These are phyloP conservation scores for Crocallis elinguaria DNA, from an alignment of 2,888 invertebrate genomes.

Conservation along the genomic window DNA sequence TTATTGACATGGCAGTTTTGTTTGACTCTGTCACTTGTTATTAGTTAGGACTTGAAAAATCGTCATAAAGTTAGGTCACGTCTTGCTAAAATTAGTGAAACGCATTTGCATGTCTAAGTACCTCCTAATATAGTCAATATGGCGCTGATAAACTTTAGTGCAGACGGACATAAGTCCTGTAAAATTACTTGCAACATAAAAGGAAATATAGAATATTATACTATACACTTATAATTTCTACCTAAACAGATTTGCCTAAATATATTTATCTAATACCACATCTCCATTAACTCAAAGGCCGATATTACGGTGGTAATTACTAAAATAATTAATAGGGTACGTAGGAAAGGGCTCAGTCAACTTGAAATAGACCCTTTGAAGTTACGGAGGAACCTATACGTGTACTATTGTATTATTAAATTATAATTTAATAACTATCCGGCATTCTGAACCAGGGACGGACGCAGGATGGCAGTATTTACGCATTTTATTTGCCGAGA, in stretches of 20 bases:
- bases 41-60: no score
- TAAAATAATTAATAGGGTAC: constrained; percentile 33
- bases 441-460: not conserved
- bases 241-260: not conserved
- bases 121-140: no score
- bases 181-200: no score
- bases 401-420: constrained; percentile 4
- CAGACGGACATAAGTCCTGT: no score
- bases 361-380: constrained; percentile 27
- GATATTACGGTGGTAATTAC: constrained; percentile 32
- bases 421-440: constrained; percentile 9
- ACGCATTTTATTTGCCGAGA: no score
- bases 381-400: constrained; percentile 6
- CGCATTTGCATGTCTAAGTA: no score
- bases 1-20: no score
- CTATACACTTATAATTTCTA: not conserved
- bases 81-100: no score
- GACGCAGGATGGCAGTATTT: not conserved
- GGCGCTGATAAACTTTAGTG: no score
- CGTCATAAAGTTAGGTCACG: no score
- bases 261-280: not conserved
- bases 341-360: constrained; percentile 22
- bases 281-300: constrained; percentile 21
- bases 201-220: no score
- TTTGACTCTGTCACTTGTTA: no score